Conservation (phyloP, 2,113 vertebrate species). For the Salvelinus alpinus region DNA sequence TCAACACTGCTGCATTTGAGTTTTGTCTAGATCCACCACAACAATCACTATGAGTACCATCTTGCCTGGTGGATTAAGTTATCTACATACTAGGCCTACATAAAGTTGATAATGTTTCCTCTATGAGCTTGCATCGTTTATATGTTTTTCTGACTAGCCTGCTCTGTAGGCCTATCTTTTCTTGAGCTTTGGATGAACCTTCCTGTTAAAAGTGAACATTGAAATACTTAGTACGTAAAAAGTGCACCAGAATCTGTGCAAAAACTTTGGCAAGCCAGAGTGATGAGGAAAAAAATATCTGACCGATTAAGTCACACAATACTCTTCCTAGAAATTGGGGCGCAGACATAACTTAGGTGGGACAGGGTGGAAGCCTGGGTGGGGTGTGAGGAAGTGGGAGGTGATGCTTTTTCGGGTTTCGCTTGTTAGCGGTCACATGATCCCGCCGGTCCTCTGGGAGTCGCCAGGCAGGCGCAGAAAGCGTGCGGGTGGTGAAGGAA, state of each 20-base stretch:
- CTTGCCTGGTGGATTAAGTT: not conserved
- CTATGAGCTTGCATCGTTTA: too few relatives aligned
- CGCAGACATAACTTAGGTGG: conserved; percentile 2
- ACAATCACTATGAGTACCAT: not conserved
- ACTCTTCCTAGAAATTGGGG: conserved; percentile 4
- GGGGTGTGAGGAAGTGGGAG: conserved; percentile 17
- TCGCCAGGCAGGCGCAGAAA: conserved; percentile 25
- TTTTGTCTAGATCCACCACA: conserved; percentile 10
- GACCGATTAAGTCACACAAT: conserved; percentile 26
- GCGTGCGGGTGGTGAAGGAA: conserved; percentile 49
- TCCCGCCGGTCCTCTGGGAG: conserved; percentile 50
- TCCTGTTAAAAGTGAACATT: not conserved
- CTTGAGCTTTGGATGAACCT: not conserved
- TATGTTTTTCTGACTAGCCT: not conserved
- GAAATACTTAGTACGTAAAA: not conserved
- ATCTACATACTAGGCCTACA: not conserved
- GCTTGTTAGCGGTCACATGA: conserved; percentile 63
- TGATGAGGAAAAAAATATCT: conserved; percentile 32
- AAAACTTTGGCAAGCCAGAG: conserved; percentile 2
- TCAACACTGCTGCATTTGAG: conserved; percentile 16
- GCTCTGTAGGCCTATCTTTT: not conserved
- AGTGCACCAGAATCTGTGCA: not conserved
- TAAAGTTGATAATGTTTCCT: too few relatives aligned
- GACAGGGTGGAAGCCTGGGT: conserved; percentile 6
- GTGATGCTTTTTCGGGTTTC: conserved; percentile 33